Evolutionary conservation across 1,140 invertebrate species (phyloP).

Genomic region (Zaprionus capensis): DNA sequence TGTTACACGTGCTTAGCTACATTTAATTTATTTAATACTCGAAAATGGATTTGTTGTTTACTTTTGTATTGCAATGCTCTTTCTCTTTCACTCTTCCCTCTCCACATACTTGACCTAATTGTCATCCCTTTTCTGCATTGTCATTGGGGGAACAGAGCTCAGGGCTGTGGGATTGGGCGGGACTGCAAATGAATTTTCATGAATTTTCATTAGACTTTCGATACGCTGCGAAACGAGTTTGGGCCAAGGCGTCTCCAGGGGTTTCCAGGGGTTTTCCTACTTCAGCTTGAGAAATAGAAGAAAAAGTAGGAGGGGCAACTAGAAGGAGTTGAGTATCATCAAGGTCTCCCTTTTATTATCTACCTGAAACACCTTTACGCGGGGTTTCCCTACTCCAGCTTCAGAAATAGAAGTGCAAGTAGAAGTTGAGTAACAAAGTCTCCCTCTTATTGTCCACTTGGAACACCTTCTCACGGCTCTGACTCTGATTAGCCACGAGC

Average conservation of each 20-base stretch:
- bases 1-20: constrained; percentile 78
- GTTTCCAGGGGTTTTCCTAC: not conserved
- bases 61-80: constrained; percentile 59
- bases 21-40: constrained; percentile 82
- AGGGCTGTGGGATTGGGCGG: constrained; percentile 52
- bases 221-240: constrained; percentile 60
- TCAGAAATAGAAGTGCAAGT: not conserved
- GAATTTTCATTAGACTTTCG: constrained; percentile 68
- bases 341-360: not conserved
- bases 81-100: constrained; percentile 8
- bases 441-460: not conserved
- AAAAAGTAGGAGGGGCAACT: not conserved
- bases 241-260: constrained; percentile 6
- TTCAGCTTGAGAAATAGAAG: not conserved
- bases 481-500: constrained; percentile 6
- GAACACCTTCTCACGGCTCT: constrained; percentile 2
- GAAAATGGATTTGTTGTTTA: constrained; percentile 78
- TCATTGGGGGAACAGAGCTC: constrained; percentile 10
- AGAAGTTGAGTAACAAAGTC: not conserved
- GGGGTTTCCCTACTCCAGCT: not conserved
- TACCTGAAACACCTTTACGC: not conserved
- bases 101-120: constrained; percentile 4
- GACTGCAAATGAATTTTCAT: constrained; percentile 72
- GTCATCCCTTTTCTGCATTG: constrained; percentile 39
- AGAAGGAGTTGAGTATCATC: not conserved